phyloP scores from a whole-genome alignment of 2,888 invertebrate genomes.

The Synanthedon vespiformis region DNA sequence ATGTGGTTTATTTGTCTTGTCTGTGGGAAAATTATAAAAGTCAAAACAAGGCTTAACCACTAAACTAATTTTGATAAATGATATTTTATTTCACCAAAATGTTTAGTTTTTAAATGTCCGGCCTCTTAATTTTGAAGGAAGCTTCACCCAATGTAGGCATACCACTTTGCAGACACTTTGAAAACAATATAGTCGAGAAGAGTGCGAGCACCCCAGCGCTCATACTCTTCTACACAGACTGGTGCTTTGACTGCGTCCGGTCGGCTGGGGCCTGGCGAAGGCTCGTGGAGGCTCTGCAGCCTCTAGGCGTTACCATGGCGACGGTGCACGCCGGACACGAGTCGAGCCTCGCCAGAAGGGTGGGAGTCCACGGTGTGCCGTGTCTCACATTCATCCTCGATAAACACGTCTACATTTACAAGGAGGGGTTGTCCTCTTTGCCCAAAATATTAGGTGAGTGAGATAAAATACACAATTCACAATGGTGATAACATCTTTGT shows the following conservation, averaged over 20 bases:
- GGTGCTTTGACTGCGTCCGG: constrained; percentile 93
- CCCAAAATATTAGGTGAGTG: constrained; percentile 82
- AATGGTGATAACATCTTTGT: no score
- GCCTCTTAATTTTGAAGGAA: no score
- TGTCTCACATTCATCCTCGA: constrained; percentile 84
- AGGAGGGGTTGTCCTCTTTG: constrained; percentile 82
- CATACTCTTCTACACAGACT: constrained; percentile 92
- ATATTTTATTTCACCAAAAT: no score
- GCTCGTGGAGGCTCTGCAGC: constrained; percentile 87
- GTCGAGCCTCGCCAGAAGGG: constrained; percentile 78
- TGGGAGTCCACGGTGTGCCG: constrained; percentile 86
- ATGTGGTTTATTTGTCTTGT: no score
- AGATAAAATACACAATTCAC: no score
- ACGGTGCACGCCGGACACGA: constrained; percentile 88
- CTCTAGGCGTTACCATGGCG: constrained; percentile 83
- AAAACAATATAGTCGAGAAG: constrained; percentile 86
- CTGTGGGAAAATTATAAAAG: no score
- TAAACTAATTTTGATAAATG: no score
- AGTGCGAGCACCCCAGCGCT: constrained; percentile 86
- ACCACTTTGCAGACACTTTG: constrained; percentile 79
- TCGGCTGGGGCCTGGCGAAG: constrained; percentile 89
- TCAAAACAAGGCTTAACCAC: no score
- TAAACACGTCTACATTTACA: constrained; percentile 87
- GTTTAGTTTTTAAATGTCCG: no score
- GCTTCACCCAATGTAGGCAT: no score